phyloP scores from a whole-genome alignment of 2,113 vertebrate species.

The Pterocles burchelli region DNA sequence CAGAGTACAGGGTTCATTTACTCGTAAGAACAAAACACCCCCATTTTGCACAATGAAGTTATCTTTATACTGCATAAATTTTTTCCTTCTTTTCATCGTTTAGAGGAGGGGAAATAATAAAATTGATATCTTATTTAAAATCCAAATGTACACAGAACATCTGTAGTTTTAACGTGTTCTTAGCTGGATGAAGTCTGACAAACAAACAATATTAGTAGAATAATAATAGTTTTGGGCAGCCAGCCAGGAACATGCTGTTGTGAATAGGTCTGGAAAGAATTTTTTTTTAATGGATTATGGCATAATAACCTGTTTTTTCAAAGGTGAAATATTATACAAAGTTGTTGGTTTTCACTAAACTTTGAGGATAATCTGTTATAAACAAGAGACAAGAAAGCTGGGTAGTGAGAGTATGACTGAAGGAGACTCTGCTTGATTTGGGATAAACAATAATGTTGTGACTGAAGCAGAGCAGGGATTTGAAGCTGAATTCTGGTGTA shows the following conservation, averaged over 20 bases:
- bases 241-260: background rate
- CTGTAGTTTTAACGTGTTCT: conserved; percentile 35
- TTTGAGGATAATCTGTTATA: background rate
- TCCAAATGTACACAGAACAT: background rate
- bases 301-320: background rate
- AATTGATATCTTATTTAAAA: background rate
- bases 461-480: background rate
- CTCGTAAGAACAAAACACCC: background rate
- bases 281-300: background rate
- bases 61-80: background rate
- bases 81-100: background rate
- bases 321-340: background rate
- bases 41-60: background rate
- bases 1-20: background rate
- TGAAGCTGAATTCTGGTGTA: background rate
- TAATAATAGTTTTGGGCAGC: conserved; percentile 22
- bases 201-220: conserved; percentile 32
- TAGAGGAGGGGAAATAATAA: background rate
- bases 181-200: conserved; percentile 14
- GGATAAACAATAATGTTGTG: background rate
- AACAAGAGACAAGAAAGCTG: background rate
- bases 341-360: background rate
- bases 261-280: background rate
- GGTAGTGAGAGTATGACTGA: background rate
- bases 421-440: background rate